These are phyloP conservation scores for Gambusia yucatana DNA, from an alignment of 2,797 vertebrate genomes.

Conservation along the genomic window DNA sequence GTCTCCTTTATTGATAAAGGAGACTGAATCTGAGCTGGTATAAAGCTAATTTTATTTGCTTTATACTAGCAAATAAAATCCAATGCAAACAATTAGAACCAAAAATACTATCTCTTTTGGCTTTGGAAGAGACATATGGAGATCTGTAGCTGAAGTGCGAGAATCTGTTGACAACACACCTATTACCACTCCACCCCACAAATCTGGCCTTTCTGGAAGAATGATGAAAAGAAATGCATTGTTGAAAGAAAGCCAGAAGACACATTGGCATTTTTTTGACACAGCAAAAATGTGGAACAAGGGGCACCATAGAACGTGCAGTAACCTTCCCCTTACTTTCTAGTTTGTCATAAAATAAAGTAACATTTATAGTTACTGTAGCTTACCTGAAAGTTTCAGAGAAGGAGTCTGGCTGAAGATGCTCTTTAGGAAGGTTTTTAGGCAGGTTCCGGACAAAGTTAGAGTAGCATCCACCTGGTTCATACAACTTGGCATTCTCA, in stretches of 20 bases:
- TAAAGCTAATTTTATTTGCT: too few species aligned
- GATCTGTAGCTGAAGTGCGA: neutral
- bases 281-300: neutral
- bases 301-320: neutral
- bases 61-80: neutral
- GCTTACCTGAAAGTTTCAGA: constrained; percentile 77
- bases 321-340: neutral
- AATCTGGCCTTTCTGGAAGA: neutral
- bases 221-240: neutral
- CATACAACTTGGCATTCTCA: constrained; percentile 92
- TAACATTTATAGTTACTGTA: neutral
- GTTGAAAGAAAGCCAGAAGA: neutral
- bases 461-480: constrained; percentile 92
- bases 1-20: too few species aligned
- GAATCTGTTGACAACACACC: neutral
- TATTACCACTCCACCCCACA: neutral
- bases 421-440: constrained; percentile 80
- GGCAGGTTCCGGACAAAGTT: constrained; percentile 91
- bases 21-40: too few species aligned
- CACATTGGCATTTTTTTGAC: neutral
- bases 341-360: neutral
- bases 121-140: neutral
- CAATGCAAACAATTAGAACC: neutral
- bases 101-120: too few species aligned
- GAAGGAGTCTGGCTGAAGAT: constrained; percentile 70